Base-by-base conservation (phyloP, 2,888 invertebrate genomes). In the Zygothrica quintamaculata region DNA sequence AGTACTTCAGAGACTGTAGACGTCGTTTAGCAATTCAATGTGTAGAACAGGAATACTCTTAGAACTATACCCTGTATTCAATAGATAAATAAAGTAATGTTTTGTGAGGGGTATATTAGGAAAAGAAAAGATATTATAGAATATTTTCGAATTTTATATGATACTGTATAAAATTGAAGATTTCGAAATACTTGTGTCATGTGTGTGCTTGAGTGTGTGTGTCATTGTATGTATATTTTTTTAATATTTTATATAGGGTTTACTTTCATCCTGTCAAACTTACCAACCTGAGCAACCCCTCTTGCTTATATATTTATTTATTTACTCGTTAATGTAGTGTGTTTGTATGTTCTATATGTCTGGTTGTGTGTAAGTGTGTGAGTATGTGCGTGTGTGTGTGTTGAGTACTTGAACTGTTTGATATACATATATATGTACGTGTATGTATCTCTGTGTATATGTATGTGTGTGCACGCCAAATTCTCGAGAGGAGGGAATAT, bases 11-110 rank as follows among this genome's bases (percentile, higher is more conserved):
- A 25, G n/a, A n/a, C 12, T 4, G 6, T 26, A 37, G 12, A 3
- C 37, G 18, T 12, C 29, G 18, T 46, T 46, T 36, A 53, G 52
- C 43, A 40, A 42, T 36, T 36, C 34, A 26, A 43, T 43, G 26
- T 26, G 18, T 22, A 5, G n/a, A 43, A 53, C 36, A 43, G 34
- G 36, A 25, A 33, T 36, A 34, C 36, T 9, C 9, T 29, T 29
- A 29, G 4, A 8, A 2, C 2, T 9, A 29, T 29, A 29, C 29
- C 9, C n/a, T 9, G n/a, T 29, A 29, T n/a, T 9, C 29, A 9
- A 9, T 26, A 26, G 8, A 29, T 29, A 29, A 9, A n/a, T 8
- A 9, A 29, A 9, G 7, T 3, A 29, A 9, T 29, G 29, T n/a
- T n/a, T n/a, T n/a, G n/a, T n/a, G n/a, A n/a, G n/a, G n/a, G n/a